phyloP scores from a whole-genome alignment of 2,113 vertebrate genomes.

The Thomomys bottae region DNA sequence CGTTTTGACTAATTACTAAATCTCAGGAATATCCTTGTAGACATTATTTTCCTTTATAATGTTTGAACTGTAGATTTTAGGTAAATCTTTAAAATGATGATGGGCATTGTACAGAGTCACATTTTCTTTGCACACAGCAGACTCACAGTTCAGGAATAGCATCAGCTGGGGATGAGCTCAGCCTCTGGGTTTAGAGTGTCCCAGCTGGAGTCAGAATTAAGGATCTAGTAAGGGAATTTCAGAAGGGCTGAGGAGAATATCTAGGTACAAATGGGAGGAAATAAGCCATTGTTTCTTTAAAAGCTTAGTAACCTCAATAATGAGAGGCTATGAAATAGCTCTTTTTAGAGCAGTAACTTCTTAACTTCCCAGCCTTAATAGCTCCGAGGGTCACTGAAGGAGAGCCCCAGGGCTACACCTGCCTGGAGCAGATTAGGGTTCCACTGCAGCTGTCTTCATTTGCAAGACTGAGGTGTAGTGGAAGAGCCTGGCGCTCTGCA shows the following conservation, averaged over 20 bases:
- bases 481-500: constrained; percentile 52
- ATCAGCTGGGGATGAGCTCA: neutral
- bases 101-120: neutral
- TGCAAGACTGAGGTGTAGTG: constrained; percentile 71
- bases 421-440: constrained; percentile 63
- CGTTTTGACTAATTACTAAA: constrained; percentile 5
- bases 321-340: constrained; percentile 66
- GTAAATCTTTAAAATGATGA: constrained; percentile 15
- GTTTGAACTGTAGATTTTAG: neutral
- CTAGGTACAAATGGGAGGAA: constrained; percentile 62
- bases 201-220: constrained; percentile 50
- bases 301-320: constrained; percentile 68
- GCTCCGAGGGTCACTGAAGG: constrained; percentile 42
- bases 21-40: neutral
- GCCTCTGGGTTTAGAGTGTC: neutral
- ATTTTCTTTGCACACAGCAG: neutral
- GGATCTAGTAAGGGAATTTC: constrained; percentile 56
- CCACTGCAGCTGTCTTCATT: constrained; percentile 74
- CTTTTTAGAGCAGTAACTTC: constrained; percentile 76
- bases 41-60: neutral
- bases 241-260: constrained; percentile 37
- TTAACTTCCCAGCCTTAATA: constrained; percentile 64
- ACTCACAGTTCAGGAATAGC: neutral
- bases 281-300: constrained; percentile 68
- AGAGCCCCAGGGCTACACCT: constrained; percentile 61